Conservation (phyloP, 2,797 vertebrate species). For the Decapterus maruadsi region DNA sequence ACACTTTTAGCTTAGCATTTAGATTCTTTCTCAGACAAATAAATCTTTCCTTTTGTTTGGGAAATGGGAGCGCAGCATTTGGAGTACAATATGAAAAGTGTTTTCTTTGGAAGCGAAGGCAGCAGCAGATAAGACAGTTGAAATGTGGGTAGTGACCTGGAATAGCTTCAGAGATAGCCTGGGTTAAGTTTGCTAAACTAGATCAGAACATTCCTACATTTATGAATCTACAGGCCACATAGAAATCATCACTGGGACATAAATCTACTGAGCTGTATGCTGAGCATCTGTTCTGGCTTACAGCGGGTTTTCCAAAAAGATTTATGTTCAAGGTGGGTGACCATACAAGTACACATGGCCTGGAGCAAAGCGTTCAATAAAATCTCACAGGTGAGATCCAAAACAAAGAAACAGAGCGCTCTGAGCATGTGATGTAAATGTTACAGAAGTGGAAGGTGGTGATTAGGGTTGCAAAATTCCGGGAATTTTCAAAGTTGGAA, state of each 20-base stretch:
- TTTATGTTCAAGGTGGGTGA: not conserved
- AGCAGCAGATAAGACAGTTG: conserved; percentile 48
- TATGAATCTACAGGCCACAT: not conserved
- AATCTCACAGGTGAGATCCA: no score
- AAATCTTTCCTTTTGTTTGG: conserved; percentile 49
- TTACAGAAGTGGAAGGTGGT: not conserved
- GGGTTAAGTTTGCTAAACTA: conserved; percentile 2
- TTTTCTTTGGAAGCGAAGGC: conserved; percentile 53
- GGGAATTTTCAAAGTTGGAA: no score
- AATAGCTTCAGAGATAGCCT: conserved; percentile 51
- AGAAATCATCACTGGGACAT: conserved; percentile 2
- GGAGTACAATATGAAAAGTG: conserved; percentile 27
- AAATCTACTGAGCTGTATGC: not conserved
- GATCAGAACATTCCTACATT: conserved; percentile 24
- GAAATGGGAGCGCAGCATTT: conserved; percentile 23
- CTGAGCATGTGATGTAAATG: no score
- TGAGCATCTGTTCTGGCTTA: not conserved
- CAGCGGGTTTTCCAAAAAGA: not conserved
- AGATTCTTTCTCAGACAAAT: conserved; percentile 33
- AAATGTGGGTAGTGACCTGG: conserved; percentile 44
- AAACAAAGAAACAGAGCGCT: no score
- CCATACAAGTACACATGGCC: no score
- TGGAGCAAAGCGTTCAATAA: no score
- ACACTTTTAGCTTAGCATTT: conserved; percentile 18
- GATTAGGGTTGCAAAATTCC: no score